phyloP scores from a whole-genome alignment of 2,113 vertebrate species.

The Callaeas wilsoni region DNA sequence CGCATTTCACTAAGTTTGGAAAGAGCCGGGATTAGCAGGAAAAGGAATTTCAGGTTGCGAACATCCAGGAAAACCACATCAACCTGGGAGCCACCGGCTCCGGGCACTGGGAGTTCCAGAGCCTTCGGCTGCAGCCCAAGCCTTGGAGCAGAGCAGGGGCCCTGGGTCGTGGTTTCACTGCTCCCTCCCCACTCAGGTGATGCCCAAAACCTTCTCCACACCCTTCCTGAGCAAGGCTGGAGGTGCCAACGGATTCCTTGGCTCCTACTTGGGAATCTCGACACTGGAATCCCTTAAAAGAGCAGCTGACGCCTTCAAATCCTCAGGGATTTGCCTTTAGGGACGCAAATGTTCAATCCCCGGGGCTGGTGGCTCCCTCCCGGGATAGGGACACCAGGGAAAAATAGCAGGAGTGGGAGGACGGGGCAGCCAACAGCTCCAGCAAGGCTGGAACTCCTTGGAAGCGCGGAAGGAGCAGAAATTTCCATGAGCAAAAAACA shows the following conservation, averaged over 20 bases:
- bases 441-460: not conserved
- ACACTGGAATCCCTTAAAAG: not conserved
- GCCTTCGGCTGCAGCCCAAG: not conserved
- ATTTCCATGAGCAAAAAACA: not conserved
- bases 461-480: not conserved
- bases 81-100: not conserved
- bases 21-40: not conserved
- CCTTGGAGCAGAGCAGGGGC: no score
- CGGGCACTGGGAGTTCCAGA: not conserved
- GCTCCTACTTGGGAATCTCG: not conserved
- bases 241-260: not conserved
- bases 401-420: not conserved
- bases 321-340: not conserved
- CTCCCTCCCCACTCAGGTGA: not conserved
- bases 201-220: not conserved
- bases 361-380: not conserved
- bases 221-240: not conserved
- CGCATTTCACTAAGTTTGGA: not conserved
- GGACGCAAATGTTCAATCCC: not conserved
- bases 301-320: not conserved
- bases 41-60: not conserved
- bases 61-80: not conserved
- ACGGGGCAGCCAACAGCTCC: not conserved
- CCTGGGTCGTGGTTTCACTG: fast-evolving
- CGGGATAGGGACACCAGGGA: not conserved